Percentiles rank a stretch among this genome's conserved stretches.
These are phyloP conservation scores for Fregetta grallaria DNA, from an alignment of 2,113 vertebrate genomes.

Conservation along the genomic window DNA sequence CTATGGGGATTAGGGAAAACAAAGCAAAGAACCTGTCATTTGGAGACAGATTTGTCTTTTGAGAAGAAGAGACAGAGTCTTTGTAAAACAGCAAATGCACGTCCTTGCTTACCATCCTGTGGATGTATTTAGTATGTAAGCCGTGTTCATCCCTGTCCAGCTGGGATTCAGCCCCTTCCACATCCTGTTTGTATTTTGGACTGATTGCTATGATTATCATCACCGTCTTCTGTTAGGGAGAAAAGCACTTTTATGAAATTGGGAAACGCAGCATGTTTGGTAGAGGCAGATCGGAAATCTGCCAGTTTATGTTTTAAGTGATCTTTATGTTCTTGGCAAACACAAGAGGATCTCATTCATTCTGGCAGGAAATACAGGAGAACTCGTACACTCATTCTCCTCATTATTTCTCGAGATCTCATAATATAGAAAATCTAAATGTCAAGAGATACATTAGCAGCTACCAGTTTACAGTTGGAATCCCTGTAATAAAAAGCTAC, in stretches of 20 bases:
- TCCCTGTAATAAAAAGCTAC: conserved; percentile 10
- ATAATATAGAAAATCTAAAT: conserved; percentile 48
- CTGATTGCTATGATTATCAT: conserved; percentile 97
- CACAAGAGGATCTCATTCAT: conserved; percentile 44
- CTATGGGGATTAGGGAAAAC: conserved; percentile 54
- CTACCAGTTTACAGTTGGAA: conserved; percentile 47
- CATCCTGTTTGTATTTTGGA: conserved; percentile 93
- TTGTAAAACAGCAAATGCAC: conserved; percentile 38
- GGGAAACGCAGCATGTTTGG: conserved; percentile 51
- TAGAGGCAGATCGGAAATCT: conserved; percentile 64
- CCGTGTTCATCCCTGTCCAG: conserved; percentile 87
- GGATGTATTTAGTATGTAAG: conserved; percentile 95
- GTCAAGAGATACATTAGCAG: conserved; percentile 40
- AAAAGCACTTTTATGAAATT: conserved; percentile 68
- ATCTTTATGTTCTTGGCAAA: conserved; percentile 57
- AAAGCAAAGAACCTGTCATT: conserved; percentile 52
- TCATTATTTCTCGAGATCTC: conserved; percentile 36
- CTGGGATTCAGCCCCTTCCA: conserved; percentile 85
- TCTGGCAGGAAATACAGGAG: conserved; percentile 40
- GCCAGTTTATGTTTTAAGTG: conserved; percentile 66
- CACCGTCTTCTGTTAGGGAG: conserved; percentile 87
- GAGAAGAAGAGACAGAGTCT: conserved; percentile 12
- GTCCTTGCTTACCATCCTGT: conserved; percentile 86
- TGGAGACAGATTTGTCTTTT: conserved; percentile 5
- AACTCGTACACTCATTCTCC: not conserved